phyloP scores from a whole-genome alignment of 2,113 vertebrate species.

The Perccottus glenii region DNA sequence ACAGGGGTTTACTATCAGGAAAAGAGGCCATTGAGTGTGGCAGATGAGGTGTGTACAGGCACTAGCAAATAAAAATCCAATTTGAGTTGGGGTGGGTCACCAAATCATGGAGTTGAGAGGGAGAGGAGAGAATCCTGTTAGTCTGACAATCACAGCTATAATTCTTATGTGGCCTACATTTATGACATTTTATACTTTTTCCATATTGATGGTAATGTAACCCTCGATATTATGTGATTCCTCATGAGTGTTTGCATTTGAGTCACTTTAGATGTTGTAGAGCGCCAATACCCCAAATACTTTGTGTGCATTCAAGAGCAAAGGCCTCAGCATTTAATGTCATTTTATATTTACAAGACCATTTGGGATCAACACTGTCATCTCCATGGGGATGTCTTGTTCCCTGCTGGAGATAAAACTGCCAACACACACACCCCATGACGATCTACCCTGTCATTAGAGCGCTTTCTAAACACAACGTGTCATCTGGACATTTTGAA shows the following conservation, averaged over 20 bases:
- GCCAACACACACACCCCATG: slow-evolving; percentile 12
- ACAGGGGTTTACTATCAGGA: slow-evolving; percentile 66
- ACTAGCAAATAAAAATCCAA: slow-evolving; percentile 72
- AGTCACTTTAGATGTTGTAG: neutral
- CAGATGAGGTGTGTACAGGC: slow-evolving; percentile 72
- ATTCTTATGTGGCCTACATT: slow-evolving; percentile 68
- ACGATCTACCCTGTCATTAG: slow-evolving; percentile 54
- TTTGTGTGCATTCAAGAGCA: slow-evolving; percentile 10
- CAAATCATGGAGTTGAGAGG: slow-evolving; percentile 47
- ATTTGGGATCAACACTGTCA: slow-evolving; percentile 40
- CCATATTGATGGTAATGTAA: slow-evolving; percentile 50
- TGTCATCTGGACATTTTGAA: slow-evolving; percentile 57
- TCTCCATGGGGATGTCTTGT: slow-evolving; percentile 56
- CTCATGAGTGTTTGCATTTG: slow-evolving; percentile 35
- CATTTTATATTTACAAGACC: slow-evolving; percentile 37
- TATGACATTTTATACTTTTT: slow-evolving; percentile 56
- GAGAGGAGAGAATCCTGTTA: slow-evolving; percentile 67
- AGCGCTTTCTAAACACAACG: slow-evolving; percentile 47
- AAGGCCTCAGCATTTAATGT: slow-evolving; percentile 44
- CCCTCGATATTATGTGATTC: slow-evolving; percentile 52
- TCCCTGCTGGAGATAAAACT: slow-evolving; percentile 34
- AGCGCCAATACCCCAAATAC: slow-evolving; percentile 24
- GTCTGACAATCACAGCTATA: slow-evolving; percentile 65
- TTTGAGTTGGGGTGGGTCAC: slow-evolving; percentile 58
- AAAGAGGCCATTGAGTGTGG: slow-evolving; percentile 59